Evolutionary conservation across 2,797 vertebrate genomes (phyloP), one percentile per base, ranked within the genome.

Genomic region (Hippopotamyrus pictus): DNA sequence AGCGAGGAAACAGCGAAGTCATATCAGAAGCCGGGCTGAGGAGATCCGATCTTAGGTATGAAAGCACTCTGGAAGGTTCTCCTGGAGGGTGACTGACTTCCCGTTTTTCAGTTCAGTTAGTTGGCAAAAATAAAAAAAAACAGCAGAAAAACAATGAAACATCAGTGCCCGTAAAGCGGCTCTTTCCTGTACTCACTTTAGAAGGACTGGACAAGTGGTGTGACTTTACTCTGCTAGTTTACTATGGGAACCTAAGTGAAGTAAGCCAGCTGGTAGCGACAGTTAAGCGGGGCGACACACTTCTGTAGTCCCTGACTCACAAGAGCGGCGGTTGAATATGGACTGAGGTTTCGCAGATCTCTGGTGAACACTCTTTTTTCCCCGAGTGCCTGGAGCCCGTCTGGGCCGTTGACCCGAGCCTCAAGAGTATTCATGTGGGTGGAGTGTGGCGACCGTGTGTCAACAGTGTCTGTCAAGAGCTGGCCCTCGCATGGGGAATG

Each of bases 21-120:
- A 94, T 89, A 94, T 96, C 95, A 95, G 96, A 90, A 86, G 91
- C 90, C 90, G 92, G n/a, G n/a, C 29, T 89, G 89, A 93, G 89
- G 92, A 95, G 95, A 96, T 94, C 89, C 95, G 94, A 96, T 95
- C 89, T 90, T 94, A 93, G 92, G 91, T 95, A 6, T 1, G 94
- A 96, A 94, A 96, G 95, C 93, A 92, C 91, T 92, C 94, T 91
- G 93, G 95, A 93, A 92, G 92, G 91, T 93, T 93, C 91, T 90
- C 88, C 91, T 44, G 76, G 90, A 91, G 90, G 92, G 89, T 90
- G 92, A 93, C 92, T 76, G 19, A 76, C 69, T 37, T 76, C 33
- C 33, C 69, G 0, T 33, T 73, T 73, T 19, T 41, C 33, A 37
- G 33, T 19, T 76, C 33, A 37, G 33, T 19, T 6, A 76, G 33